Percentiles rank a stretch among this genome's conserved stretches.
Conservation (phyloP, 2,113 vertebrate species). For the Mormyrus lacerda region DNA sequence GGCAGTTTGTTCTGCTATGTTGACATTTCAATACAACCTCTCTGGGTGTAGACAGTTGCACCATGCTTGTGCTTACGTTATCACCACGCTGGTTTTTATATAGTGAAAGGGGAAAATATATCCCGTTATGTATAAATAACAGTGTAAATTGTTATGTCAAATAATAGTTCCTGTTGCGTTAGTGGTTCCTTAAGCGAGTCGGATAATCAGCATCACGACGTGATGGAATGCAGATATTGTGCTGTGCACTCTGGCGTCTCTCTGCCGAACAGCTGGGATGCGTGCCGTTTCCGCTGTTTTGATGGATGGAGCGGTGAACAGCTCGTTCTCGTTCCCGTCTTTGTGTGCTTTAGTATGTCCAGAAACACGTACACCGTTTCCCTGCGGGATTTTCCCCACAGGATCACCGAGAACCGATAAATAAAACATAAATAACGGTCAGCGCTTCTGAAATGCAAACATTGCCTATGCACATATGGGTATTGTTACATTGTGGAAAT, state of each 20-base stretch:
- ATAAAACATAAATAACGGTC: conserved; percentile 13
- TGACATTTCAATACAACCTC: not conserved
- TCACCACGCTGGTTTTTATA: not conserved
- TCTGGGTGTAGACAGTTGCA: not conserved
- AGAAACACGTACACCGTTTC: not conserved
- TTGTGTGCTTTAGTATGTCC: not conserved
- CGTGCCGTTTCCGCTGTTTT: not conserved
- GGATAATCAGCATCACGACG: not conserved
- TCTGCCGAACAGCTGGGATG: not conserved
- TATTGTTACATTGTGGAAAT: not conserved
- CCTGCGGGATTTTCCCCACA: not conserved
- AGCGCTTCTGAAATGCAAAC: not conserved
- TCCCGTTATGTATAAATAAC: not conserved
- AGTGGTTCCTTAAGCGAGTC: not conserved
- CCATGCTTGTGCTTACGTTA: not conserved
- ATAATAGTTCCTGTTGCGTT: not conserved
- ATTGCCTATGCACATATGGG: not conserved
- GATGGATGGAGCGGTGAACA: conserved; percentile 3
- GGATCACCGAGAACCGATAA: not conserved
- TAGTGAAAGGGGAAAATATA: not conserved
- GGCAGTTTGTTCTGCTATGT: not conserved
- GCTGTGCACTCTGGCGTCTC: not conserved
- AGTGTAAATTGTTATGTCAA: not conserved
- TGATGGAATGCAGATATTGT: not conserved
- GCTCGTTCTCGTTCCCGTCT: conserved; percentile 2